Base-by-base conservation (phyloP, 2,797 vertebrate genomes). In the Syngnathus acus region DNA sequence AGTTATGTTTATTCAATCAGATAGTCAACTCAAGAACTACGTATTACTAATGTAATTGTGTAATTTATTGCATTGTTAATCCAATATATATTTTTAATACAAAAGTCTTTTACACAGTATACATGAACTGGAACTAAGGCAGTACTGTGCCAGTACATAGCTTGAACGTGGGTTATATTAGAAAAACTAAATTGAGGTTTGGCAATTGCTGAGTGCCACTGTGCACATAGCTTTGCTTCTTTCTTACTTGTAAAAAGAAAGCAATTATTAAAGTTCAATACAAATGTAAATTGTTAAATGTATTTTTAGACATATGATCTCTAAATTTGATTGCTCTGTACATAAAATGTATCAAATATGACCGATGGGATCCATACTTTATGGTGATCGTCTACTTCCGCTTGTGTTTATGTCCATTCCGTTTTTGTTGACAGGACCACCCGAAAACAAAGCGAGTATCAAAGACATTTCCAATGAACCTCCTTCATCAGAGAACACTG, bases 351-450 rank as follows among this genome's bases (percentile, higher is more conserved):
- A 32, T 32, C 1, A 50, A 51, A 51, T 19, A 21, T 51, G 9
- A 14, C 0, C 45, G 3, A 16, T 51, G n/a, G 58, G 58, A 39
- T 60, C 9, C 14, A 16, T 60, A 38, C 32, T 60, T 14, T 6
- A 11, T 48, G 14, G 23, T 64, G 32, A 48, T n/a, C 4, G 17
- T 19, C 14, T 23, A 32, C 59, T 61, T 51, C 47, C 21, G 7
- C n/a, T 54, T 21, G 39, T 39, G 3, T 11, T 77, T 42, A 72
- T 39, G 7, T 14, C 11, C 0, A 21, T 73, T 57, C 68, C 14
- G 65, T 51, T 61, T 8, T 84, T 78, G 3, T 78, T 38, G 38
- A 72, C 81, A 92, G 91, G 83, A 61, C 65, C 70, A 0, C 43
- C 72, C 1, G 82, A 85, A 67, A 72, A 68, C 53, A 78, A 74